These are phyloP conservation scores for Eupithecia dodoneata DNA, from an alignment of 2,888 invertebrate species.

Conservation along the genomic window DNA sequence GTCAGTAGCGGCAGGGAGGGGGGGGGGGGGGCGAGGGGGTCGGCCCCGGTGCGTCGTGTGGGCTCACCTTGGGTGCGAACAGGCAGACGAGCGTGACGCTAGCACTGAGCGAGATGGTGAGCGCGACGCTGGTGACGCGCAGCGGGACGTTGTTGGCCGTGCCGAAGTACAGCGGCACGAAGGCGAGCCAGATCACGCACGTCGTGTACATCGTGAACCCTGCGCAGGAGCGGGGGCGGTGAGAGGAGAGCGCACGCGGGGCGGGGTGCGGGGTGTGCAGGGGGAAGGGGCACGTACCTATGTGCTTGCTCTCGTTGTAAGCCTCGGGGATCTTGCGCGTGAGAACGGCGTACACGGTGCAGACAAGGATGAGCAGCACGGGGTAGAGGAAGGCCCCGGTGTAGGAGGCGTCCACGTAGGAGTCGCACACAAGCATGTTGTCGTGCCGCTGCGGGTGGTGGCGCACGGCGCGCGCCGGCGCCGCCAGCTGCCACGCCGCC, in stretches of 20 bases:
- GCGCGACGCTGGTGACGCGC: conserved; percentile 97
- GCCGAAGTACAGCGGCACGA: conserved; percentile 98
- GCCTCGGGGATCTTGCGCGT: conserved; percentile 98
- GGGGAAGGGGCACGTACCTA: conserved; percentile 82
- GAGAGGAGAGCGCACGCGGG: background rate
- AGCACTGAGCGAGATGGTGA: conserved; percentile 96
- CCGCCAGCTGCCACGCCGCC: conserved; percentile 94
- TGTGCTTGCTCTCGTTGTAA: conserved; percentile 98
- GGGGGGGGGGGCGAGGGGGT: conserved; percentile 80
- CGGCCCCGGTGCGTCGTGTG: conserved; percentile 87
- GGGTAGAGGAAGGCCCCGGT: conserved; percentile 97
- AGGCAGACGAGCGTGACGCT: conserved; percentile 97
- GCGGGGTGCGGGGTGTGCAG: background rate
- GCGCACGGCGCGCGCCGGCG: conserved; percentile 95
- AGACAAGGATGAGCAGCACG: conserved; percentile 93
- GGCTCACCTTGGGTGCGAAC: conserved; percentile 97
- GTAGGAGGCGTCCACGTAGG: conserved; percentile 95
- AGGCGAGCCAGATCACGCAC: conserved; percentile 98
- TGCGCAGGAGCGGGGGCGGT: conserved; percentile 55
- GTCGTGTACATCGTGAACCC: conserved; percentile 99
- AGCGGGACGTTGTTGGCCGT: conserved; percentile 96
- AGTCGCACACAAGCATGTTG: conserved; percentile 95
- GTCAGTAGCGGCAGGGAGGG: conserved; percentile 88
- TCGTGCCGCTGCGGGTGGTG: conserved; percentile 94
- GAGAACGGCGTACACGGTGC: conserved; percentile 97